Base-by-base conservation (phyloP, 2,888 invertebrate genomes). In the Operophtera brumata region DNA sequence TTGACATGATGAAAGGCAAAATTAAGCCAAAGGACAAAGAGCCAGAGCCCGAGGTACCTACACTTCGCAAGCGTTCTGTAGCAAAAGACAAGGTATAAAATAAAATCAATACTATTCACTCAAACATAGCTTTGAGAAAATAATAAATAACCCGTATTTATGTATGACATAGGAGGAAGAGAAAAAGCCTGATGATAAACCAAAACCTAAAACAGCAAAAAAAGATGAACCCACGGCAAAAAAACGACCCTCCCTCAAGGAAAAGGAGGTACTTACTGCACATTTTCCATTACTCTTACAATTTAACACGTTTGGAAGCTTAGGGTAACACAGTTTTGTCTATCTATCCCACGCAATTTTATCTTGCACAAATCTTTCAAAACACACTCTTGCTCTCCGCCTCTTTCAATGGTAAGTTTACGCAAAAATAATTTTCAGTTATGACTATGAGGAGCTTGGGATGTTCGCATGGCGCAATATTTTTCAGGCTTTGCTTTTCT, bases 21-120 rank as follows among this genome's bases (percentile, higher is more conserved):
- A 86, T 90, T 46, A 89, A 85, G 63, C 86, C 89, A 11, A 90
- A 90, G 73, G 82, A 80, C 41, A 83, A 82, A 53, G 88, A 89
- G 66, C 78, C 78, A 10, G 90, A 90, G 67, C 82, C 85, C 7
- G 87, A 88, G 80, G 71, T 71, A 48, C 86, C 89, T 54, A 67
- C 82, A 59, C 80, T 90, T 40, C 82, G 86, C 41, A 90, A 89
- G 73, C 84, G 87, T 57, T 69, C 88, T 57, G 76, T 89, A 57
- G 59, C 78, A 54, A 90, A 89, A 68, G 88, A 87, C 48, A 88
- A 90, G 89, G 89, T 90, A 85, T 49, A 43, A 5, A 20, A 28
- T 37, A n/a, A 44, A 47, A 30, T 5, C 7, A 30, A 44, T 2
- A 42, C 28, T 35, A 9, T 32, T 14, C 4, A 20, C 20, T 20